phyloP scores from a whole-genome alignment of 1,140 invertebrate species.

The Medauroidea extradentata region DNA sequence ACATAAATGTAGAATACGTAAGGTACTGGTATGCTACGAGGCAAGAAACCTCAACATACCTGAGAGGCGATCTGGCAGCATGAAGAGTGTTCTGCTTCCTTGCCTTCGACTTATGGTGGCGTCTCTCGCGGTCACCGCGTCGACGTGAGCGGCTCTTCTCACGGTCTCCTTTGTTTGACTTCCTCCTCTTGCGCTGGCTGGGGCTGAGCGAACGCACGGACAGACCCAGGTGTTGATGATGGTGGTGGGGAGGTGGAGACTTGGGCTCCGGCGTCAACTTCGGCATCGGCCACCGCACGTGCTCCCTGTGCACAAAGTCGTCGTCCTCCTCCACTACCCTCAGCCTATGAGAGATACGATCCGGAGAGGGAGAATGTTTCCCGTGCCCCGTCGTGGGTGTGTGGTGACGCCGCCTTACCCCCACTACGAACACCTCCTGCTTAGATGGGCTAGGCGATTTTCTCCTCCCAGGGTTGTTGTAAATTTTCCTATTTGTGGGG shows the following conservation, averaged over 20 bases:
- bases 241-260: not conserved
- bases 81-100: constrained; percentile 5
- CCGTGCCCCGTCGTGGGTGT: too few relatives aligned
- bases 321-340: too few relatives aligned
- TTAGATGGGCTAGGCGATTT: too few relatives aligned
- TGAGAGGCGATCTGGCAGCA: too few relatives aligned
- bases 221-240: not conserved
- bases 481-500: not conserved
- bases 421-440: too few relatives aligned
- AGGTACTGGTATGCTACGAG: too few relatives aligned
- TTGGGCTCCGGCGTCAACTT: not conserved
- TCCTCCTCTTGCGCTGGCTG: not conserved
- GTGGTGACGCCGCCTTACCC: too few relatives aligned
- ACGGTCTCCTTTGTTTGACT: not conserved
- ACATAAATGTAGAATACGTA: too few relatives aligned
- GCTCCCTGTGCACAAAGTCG: constrained; percentile 13
- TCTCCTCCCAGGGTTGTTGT: too few relatives aligned
- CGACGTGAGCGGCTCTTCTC: not conserved
- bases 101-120: not conserved
- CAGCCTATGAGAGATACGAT: not conserved
- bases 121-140: too few relatives aligned
- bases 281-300: not conserved
- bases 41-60: too few relatives aligned
- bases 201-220: not conserved
- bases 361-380: constrained; percentile 16